Evolutionary conservation across 2,888 invertebrate species (phyloP), one percentile per base, ranked within the genome.

Genomic region (Idaea straminata): DNA sequence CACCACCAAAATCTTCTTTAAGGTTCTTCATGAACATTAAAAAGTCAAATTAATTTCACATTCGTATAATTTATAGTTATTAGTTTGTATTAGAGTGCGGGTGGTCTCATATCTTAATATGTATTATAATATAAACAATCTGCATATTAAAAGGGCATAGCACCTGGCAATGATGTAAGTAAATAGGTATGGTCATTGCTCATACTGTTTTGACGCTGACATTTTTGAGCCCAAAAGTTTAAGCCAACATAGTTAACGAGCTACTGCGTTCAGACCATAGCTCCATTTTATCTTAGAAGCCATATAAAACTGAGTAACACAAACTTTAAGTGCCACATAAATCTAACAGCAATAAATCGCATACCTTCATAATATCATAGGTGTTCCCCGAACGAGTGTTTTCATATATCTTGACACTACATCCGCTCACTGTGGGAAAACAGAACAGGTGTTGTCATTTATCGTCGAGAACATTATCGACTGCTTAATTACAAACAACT

Each of bases 381-480:
- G 82, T 80, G 83, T 83, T 80, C 79, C 71, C 57, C 57, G 59
- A 68, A 38, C 81, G 79, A 81, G 81, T 85, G 84, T 87, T 85
- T 87, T 84, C 84, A 87, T 88, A 89, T 87, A 86, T 76, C 82
- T 77, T 77, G 87, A 87, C 87, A 83, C 81, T 76, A 85, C 88
- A 89, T 91, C 91, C 91, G 91, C 78, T 83, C 75, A 71, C 79
- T 87, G 91, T 91, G 91, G 91, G 91, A 91, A 91, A 92, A 89
- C 84, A 74, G 74, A 86, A 86, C 91, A 91, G 91, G 91, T 92
- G 91, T 78, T 86, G 82, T 85, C 87, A 86, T 82, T 25, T 85
- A 15, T 15, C 15, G 25, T 13, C 16, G 5, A 16, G 58, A 58
- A 58, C 75, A 72, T 72, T 74, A 75, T 74, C 72, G 76, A 81